Conservation (phyloP, 2,113 vertebrate genomes). For the Scortum barcoo region DNA sequence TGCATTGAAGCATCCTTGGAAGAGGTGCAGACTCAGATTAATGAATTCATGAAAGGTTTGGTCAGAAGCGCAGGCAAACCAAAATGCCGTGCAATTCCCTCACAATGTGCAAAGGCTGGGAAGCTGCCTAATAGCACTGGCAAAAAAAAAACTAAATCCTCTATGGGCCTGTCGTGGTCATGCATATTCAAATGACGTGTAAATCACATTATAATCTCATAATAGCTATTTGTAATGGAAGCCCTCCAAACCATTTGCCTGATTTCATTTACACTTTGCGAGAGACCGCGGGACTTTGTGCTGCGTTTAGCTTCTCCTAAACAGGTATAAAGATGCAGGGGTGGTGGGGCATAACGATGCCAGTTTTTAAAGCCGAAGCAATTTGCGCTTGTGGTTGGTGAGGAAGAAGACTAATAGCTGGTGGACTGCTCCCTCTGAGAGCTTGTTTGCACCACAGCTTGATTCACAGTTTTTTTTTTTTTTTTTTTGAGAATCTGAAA, state of each 20-base stretch:
- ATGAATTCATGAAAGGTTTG: not conserved
- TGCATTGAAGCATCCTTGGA: not conserved
- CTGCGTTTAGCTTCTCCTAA: not conserved
- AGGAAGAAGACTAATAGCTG: slow-evolving; percentile 39
- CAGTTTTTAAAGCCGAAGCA: slow-evolving; percentile 28
- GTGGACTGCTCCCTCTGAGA: slow-evolving; percentile 28
- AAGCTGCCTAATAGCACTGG: slow-evolving; percentile 31
- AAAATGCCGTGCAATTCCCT: not conserved
- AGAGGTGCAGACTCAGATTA: not conserved
- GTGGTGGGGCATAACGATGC: not conserved
- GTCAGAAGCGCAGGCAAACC: slow-evolving; percentile 8
- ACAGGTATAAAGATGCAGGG: not conserved
- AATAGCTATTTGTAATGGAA: slow-evolving; percentile 31
- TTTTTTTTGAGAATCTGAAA: slow-evolving; percentile 20
- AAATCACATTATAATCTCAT: slow-evolving; percentile 51
- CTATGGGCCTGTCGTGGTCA: slow-evolving; percentile 19
- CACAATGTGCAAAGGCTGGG: slow-evolving; percentile 40
- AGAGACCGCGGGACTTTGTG: too few relatives aligned
- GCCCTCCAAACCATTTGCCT: not conserved
- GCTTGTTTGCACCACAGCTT: slow-evolving; percentile 54
- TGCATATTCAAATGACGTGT: slow-evolving; percentile 45
- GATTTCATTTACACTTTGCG: slow-evolving; percentile 44
- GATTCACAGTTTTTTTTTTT: slow-evolving; percentile 31
- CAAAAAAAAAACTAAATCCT: slow-evolving; percentile 19
- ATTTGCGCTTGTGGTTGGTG: slow-evolving; percentile 18